Evolutionary conservation across 2,888 invertebrate genomes (phyloP).

Genomic region (Thecophora atra): DNA sequence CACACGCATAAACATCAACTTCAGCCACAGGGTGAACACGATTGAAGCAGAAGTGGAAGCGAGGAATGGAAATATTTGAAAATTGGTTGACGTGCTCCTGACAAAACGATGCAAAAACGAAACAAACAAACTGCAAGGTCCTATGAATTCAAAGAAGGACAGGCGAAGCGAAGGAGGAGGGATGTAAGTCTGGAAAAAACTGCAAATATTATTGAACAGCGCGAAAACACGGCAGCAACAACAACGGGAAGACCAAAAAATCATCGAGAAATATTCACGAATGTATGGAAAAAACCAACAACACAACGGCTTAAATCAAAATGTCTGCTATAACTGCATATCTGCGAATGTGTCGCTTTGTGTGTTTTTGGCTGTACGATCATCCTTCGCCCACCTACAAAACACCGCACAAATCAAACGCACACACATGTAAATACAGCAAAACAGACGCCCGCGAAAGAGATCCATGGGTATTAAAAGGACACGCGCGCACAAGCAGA

Average conservation of each 20-base stretch:
- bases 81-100: constrained; percentile 60
- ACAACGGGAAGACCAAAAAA: constrained; percentile 9
- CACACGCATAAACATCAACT: not conserved
- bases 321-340: constrained; percentile 17
- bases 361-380: not conserved
- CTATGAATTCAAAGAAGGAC: not conserved
- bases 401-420: not conserved
- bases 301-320: constrained; percentile 22
- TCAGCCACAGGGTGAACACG: constrained; percentile 1
- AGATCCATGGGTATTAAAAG: not conserved
- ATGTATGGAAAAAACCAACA: constrained; percentile 9
- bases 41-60: constrained; percentile 11
- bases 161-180: not conserved
- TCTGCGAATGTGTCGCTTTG: not conserved
- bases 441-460: not conserved
- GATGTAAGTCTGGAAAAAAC: not conserved
- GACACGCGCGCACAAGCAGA: not conserved
- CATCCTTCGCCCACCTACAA: constrained; percentile 13
- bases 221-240: not conserved
- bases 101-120: constrained; percentile 45
- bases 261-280: constrained; percentile 15
- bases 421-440: not conserved
- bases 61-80: constrained; percentile 59
- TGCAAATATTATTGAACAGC: constrained; percentile 26
- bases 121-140: not conserved